Conservation (phyloP, 1,140 invertebrate genomes). For the Euura lappo region DNA sequence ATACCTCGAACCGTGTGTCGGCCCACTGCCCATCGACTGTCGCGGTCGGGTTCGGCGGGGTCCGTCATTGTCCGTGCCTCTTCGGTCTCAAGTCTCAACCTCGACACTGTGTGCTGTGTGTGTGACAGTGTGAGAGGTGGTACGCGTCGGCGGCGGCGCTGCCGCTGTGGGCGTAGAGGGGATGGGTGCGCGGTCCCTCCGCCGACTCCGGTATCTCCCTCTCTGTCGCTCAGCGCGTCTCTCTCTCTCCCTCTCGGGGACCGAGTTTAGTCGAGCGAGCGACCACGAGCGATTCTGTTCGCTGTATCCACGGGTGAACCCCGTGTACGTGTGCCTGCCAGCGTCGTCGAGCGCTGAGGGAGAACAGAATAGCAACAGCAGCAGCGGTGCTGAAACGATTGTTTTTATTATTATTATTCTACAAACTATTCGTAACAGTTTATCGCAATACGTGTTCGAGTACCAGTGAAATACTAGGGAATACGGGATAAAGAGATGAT, state of each 20-base stretch:
- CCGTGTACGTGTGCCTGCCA: background rate
- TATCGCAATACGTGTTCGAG: too few relatives aligned
- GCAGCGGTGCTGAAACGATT: background rate
- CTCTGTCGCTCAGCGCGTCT: background rate
- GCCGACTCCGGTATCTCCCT: background rate
- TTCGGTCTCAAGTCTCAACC: conserved; percentile 1
- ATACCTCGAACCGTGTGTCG: background rate
- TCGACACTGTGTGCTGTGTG: conserved; percentile 7
- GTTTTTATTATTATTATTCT: too few relatives aligned
- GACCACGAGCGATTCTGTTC: conserved; percentile 1
- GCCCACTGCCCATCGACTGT: conserved; percentile 23
- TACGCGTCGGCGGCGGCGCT: conserved; percentile 18
- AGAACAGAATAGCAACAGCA: background rate
- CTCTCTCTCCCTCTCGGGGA: background rate
- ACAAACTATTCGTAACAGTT: background rate
- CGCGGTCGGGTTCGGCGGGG: conserved; percentile 18
- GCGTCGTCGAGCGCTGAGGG: background rate
- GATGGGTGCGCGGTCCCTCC: background rate
- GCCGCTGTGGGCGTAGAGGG: background rate
- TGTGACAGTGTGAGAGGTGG: conserved; percentile 22
- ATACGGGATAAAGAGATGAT: background rate
- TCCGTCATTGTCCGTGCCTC: conserved; percentile 9
- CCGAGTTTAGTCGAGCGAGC: background rate
- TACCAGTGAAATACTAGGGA: background rate
- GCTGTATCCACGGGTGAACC: conserved; percentile 1